Evolutionary conservation across 1,140 invertebrate genomes (phyloP).

Genomic region (Drosophila funebris): DNA sequence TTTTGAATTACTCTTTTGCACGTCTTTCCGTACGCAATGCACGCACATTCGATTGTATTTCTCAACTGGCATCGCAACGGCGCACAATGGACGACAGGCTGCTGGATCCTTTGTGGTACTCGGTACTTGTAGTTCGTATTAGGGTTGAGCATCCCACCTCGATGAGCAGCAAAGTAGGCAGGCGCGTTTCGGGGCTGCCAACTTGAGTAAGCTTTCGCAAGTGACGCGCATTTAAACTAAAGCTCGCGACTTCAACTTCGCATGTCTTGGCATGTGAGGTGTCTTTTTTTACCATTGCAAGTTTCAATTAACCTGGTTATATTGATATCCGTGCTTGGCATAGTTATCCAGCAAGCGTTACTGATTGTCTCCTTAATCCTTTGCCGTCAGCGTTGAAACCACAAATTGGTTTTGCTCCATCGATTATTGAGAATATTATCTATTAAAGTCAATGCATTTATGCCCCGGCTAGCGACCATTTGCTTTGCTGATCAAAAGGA

Average conservation of each 20-base stretch:
- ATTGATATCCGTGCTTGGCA: slow-evolving; percentile 41
- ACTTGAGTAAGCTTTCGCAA: slow-evolving; percentile 33
- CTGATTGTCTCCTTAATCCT: neutral
- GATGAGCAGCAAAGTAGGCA: slow-evolving; percentile 11
- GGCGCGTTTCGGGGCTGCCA: slow-evolving; percentile 21
- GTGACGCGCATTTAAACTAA: slow-evolving; percentile 32
- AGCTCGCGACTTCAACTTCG: neutral
- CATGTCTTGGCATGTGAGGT: neutral
- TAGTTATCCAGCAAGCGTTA: slow-evolving; percentile 35
- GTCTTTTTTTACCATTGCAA: neutral
- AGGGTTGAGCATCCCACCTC: slow-evolving; percentile 50
- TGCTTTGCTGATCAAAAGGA: neutral
- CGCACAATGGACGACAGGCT: slow-evolving; percentile 65
- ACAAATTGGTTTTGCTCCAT: slow-evolving; percentile 3
- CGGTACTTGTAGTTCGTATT: slow-evolving; percentile 17
- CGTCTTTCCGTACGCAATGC: slow-evolving; percentile 51
- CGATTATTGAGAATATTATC: neutral
- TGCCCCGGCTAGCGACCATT: neutral
- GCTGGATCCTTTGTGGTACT: slow-evolving; percentile 44
- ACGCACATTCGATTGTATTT: slow-evolving; percentile 66
- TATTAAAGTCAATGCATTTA: neutral
- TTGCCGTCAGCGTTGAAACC: neutral
- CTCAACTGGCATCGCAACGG: slow-evolving; percentile 67
- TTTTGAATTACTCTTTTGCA: slow-evolving; percentile 39
- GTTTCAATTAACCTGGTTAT: neutral